Conservation (phyloP, 1,140 invertebrate species). For the Diuraphis noxia region DNA sequence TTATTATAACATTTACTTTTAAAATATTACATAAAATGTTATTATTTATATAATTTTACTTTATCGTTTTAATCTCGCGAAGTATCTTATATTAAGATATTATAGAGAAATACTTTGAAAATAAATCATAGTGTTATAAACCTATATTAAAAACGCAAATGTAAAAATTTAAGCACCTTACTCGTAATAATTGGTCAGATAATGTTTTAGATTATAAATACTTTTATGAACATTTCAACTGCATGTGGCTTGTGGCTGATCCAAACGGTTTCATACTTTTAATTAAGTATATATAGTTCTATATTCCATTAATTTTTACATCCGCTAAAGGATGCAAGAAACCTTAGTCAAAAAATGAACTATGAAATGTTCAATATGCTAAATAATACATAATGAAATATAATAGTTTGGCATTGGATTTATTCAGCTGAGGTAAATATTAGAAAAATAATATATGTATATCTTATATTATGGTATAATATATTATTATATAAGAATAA, state of each 20-base stretch:
- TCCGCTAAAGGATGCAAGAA: background rate
- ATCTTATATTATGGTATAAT: background rate
- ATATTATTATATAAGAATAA: background rate
- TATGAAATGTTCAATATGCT: no score
- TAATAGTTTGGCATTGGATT: background rate
- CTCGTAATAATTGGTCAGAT: background rate
- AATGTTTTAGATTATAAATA: background rate
- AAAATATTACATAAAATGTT: background rate
- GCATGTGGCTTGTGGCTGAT: no score
- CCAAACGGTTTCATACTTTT: no score
- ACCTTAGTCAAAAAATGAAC: no score
- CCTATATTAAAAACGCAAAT: background rate
- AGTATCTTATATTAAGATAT: background rate
- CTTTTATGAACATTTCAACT: background rate
- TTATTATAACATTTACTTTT: background rate
- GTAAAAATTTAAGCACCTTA: background rate
- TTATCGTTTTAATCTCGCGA: background rate
- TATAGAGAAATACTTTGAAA: background rate
- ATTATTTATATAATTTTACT: background rate
- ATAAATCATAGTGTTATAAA: background rate
- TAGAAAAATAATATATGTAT: background rate
- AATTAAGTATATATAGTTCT: no score
- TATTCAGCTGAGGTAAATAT: background rate
- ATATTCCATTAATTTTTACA: background rate
- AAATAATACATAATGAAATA: background rate